Base-by-base conservation (phyloP, 2,888 invertebrate species). In the Emmelina monodactyla region DNA sequence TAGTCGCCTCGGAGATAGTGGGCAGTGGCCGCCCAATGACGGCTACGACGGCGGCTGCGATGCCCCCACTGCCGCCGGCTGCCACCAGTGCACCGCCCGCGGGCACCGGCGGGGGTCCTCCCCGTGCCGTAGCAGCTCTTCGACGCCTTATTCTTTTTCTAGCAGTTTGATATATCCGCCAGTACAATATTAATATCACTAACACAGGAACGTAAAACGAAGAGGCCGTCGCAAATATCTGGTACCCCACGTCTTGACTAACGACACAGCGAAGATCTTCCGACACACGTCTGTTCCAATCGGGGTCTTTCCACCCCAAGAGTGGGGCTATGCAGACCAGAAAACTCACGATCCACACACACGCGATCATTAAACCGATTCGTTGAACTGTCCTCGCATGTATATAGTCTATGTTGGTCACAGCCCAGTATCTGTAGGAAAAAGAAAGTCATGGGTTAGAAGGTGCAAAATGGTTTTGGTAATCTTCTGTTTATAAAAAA, bases 191-290 rank as follows among this genome's bases (percentile, higher is more conserved):
- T 47, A 96, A 84, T 59, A 97, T 94, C 35, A 93, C 87, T 41
- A 91, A 80, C 31, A 95, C 85, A 15, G 96, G 96, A 44, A 93
- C 85, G 67, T 94, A 96, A 73, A 96, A 96, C 25, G 94, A 94
- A 16, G 92, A 91, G 16, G 90, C 87, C 0, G 94, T 95, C 19
- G 94, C 94, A 59, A 94, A 94, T 57, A 94, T 88, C 76, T 94
- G 92, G 60, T 88, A 89, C 43, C 87, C 86, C 41, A 90, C 83
- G 55, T 92, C 92, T 61, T 94, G 94, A 54, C 91, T 92, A 47
- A 95, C 91, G 36, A 92, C 82, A 60, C 90, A 90, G 47, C 84
- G 82, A 50, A 85, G 82, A 53, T 89, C 86, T 49, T 84, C 82
- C 22, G 86, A 80, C 28, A 83, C 72, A 37, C 82, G 71, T 22